Base-by-base conservation (phyloP, 2,113 vertebrate genomes). In the Probosciger aterrimus region DNA sequence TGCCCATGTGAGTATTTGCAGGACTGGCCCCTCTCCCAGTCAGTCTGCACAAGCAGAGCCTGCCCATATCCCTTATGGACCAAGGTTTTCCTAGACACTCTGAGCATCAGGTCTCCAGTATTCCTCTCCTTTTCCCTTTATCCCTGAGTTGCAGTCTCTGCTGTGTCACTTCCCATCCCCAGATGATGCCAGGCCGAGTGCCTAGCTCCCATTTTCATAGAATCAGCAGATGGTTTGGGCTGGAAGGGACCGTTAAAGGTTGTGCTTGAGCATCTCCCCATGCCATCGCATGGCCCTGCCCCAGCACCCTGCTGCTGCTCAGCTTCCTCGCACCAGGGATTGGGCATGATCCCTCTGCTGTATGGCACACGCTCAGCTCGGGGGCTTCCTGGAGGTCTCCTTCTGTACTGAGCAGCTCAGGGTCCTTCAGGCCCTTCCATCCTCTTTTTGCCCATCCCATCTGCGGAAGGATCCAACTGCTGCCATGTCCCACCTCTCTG, bases 121-220 rank as follows among this genome's bases (percentile, higher is more conserved):
- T 24, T 39, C 22, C 30, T 44, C 28, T n/a, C 31, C 1, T 23
- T 57, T 31, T 11, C 65, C 46, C 31, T 24, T 50, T n/a, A 11
- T 25, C 74, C 41, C 80, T 8, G 11, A 2, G 7, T 23, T 16
- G 11, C 31, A 15, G 46, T 20, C 60, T 33, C n/a, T 8, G 65
- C 70, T 9, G 5, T 14, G 1, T 59, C 28, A 0, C 69, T 80
- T 75, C 53, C 74, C 60, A 4, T 22, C 33, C 41, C 25, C 28
- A 2, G n/a, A 8, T 6, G 16, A 50, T 22, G 82, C n/a, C 1
- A 0, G 44, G n/a, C 65, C 3, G 0, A 30, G 19, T 7, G 37
- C 43, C 63, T 7, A 14, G 57, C 46, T 62, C 53, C 60, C 22
- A 0, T 35, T 55, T 57, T 33, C 15, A 23, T 19, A 14, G 47